Base-by-base conservation (phyloP, 2,113 vertebrate species). In the Chloebia gouldiae region DNA sequence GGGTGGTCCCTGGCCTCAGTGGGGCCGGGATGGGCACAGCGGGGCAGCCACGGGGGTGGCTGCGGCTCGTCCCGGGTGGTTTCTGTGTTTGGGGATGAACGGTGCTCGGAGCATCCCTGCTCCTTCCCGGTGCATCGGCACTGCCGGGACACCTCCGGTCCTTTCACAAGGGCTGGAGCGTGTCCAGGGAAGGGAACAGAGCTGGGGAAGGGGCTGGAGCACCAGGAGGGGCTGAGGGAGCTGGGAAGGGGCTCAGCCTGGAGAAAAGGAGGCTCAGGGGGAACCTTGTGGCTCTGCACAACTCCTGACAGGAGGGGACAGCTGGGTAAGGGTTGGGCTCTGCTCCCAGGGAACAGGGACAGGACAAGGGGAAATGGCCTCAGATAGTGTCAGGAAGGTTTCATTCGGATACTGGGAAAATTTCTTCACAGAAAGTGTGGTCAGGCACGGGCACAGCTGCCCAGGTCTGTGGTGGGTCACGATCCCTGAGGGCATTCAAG, bases 341-440 rank as follows among this genome's bases (percentile, higher is more conserved):
- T 39, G 39, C 45, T 66, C 23, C 49, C 61, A 60, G 28, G 39
- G 61, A 60, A 75, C 61, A 18, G 45, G 53, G 53, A 75, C 44
- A 73, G 86, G 45, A 39, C 0, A 1, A 59, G 28, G 2, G 28
- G 60, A 3, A 66, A 75, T 0, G 0, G 23, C 33, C 28, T 25
- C 45, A 47, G 2, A 1, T 0, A 0, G 28, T 5, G 23, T 0
- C n/a, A 53, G 45, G 4, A 0, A 60, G 6, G 11, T n/a, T 51
- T 5, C 21, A 3, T 0, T 10, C 35, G 37, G 45, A n/a, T 35
- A 31, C 4, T 25, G 45, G n/a, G 13, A 28, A 40, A 35, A 45
- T 45, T 45, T 0, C n/a, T 59, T 54, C 20, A 7, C 0, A 0
- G 45, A 1, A 47, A 54, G 17, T 7, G 11, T 25, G 39, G 5